Evolutionary conservation across 2,888 invertebrate species (phyloP).

Genomic region (Chrysolina oricalcia): DNA sequence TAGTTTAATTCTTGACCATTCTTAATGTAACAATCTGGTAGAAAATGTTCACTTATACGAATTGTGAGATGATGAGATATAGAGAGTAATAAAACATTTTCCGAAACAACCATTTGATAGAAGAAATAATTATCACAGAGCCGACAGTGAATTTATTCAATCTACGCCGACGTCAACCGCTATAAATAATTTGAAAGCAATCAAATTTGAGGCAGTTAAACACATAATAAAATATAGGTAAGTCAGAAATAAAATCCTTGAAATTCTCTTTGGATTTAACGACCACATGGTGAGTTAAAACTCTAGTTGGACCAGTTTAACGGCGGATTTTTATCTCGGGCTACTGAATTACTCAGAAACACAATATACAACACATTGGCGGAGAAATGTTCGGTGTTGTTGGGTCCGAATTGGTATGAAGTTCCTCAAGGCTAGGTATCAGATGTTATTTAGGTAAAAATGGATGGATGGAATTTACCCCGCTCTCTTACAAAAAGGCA

Average conservation of each 20-base stretch:
- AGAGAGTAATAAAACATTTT: background rate
- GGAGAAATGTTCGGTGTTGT: conserved; percentile 11
- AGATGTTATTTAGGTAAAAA: too few species aligned
- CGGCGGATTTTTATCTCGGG: conserved; percentile 52
- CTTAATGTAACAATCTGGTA: too few species aligned
- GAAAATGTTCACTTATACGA: too few species aligned
- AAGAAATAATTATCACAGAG: background rate
- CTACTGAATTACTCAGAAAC: conserved; percentile 59
- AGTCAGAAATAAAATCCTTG: conserved; percentile 52
- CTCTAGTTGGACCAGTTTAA: conserved; percentile 57
- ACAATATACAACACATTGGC: conserved; percentile 29
- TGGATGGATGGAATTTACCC: too few species aligned
- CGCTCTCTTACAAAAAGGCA: too few species aligned
- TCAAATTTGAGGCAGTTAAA: conserved; percentile 48
- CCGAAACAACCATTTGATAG: background rate
- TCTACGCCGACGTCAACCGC: conserved; percentile 42
- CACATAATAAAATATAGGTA: conserved; percentile 53
- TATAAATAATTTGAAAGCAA: conserved; percentile 45
- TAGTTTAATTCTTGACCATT: too few species aligned
- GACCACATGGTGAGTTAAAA: conserved; percentile 50
- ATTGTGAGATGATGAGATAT: too few species aligned
- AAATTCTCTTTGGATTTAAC: conserved; percentile 53
- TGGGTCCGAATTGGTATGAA: background rate
- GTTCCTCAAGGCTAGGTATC: background rate
- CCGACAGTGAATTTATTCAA: conserved; percentile 23